These are phyloP conservation scores for Drosophila greeni DNA, from an alignment of 2,888 invertebrate species.

Conservation along the genomic window DNA sequence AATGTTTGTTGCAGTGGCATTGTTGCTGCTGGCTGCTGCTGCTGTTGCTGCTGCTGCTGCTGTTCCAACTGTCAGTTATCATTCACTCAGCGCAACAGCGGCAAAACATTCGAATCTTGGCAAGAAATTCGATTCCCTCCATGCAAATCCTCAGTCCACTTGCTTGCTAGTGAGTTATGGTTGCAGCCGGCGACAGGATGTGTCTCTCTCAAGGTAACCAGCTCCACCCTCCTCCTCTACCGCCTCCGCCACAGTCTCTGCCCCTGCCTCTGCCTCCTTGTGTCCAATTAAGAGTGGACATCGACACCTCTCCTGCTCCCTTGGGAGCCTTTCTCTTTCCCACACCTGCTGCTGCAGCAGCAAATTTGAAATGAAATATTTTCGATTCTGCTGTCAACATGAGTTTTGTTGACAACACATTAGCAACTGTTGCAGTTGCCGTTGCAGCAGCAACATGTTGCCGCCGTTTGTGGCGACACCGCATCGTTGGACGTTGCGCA, in stretches of 20 bases:
- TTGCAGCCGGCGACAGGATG: slow-evolving; percentile 30
- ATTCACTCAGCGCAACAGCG: slow-evolving; percentile 67
- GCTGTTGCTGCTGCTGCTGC: slow-evolving; percentile 47
- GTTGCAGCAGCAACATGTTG: slow-evolving; percentile 51
- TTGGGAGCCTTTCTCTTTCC: slow-evolving; percentile 19
- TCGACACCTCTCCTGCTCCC: slow-evolving; percentile 33
- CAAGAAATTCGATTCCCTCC: slow-evolving; percentile 40
- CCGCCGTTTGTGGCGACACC: slow-evolving; percentile 58
- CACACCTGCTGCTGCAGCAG: slow-evolving; percentile 40
- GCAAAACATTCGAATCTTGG: slow-evolving; percentile 21
- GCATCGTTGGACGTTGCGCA: slow-evolving; percentile 57
- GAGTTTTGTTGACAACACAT: slow-evolving; percentile 72
- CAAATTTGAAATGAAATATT: slow-evolving; percentile 73
- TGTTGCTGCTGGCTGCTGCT: slow-evolving; percentile 35
- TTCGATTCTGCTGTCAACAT: slow-evolving; percentile 74
- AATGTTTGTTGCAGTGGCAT: slow-evolving; percentile 19
- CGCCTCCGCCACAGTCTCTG: neutral
- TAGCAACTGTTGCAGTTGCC: slow-evolving; percentile 60
- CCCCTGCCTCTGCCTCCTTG: neutral
- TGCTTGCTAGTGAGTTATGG: slow-evolving; percentile 23
- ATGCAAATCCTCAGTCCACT: slow-evolving; percentile 30
- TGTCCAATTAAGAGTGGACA: slow-evolving; percentile 35
- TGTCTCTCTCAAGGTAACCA: slow-evolving; percentile 32
- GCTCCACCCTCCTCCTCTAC: neutral
- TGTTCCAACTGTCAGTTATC: slow-evolving; percentile 68